Base-by-base conservation (phyloP, 2,113 vertebrate species). In the Collichthys lucidus region DNA sequence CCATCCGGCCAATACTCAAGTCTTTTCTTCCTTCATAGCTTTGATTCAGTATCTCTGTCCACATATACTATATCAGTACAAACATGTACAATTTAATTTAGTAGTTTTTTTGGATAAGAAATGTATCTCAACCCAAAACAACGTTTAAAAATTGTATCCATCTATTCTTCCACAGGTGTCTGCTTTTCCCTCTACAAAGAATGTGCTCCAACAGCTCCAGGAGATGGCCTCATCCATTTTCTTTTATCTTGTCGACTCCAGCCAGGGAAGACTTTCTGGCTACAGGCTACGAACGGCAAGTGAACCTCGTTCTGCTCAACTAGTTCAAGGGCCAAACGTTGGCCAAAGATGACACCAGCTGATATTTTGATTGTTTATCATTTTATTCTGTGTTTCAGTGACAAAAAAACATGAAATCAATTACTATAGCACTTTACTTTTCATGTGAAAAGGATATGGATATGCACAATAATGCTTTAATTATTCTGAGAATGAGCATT, bases 121-220 rank as follows among this genome's bases (percentile, higher is more conserved):
- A 35, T 26, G 20, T 44, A 40, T 53, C 6, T 40, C 35, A 40
- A 8, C 35, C 35, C 35, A 40, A 40, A 40, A 40, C 7, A 40
- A 40, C 35, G 1, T 40, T 0, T 40, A 40, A 8, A 40, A 40
- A 50, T 4, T 40, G 0, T 40, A 22, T 74, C 12, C 1, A 17
- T 65, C 8, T 44, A 3, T 63, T 47, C 42, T 81, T 83, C 82
- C 10, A n/a, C 88, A 99, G 98, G 97, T 99, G 61, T 96, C 95
- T 4, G 93, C 96, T 49, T 99, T 99, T 83, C 98, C 98, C 3
- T 96, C 98, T 3, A 97, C 97, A 10, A 98, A 97, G 88, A 97
- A 99, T 0, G 96, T 99, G 15, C 91, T 99, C 72, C 96, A 97
- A 71, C 98, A 98, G 89, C 92, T 99, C 6, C 97, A 97, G 57